Evolutionary conservation across 2,888 invertebrate species (phyloP).

Genomic region (Parelbella ahira): DNA sequence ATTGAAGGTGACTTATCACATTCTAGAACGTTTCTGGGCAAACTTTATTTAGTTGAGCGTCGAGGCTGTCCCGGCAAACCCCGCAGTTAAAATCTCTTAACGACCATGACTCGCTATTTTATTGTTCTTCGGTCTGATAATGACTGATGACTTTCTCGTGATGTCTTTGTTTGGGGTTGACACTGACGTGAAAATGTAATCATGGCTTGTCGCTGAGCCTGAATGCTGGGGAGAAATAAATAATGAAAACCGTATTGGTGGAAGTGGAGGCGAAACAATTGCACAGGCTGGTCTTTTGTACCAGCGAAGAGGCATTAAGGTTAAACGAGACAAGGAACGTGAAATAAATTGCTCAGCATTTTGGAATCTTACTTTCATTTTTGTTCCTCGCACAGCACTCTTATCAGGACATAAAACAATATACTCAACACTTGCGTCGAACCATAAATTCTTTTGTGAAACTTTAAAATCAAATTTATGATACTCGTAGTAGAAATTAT

Average conservation of each 20-base stretch:
- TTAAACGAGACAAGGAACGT: neutral
- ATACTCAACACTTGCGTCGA: no score
- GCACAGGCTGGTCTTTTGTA: slow-evolving; percentile 17
- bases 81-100: slow-evolving; percentile 64
- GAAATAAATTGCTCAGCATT: neutral
- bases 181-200: slow-evolving; percentile 74
- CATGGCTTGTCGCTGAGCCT: slow-evolving; percentile 43
- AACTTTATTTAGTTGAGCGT: slow-evolving; percentile 31
- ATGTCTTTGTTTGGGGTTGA: slow-evolving; percentile 71
- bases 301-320: slow-evolving; percentile 7
- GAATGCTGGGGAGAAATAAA: slow-evolving; percentile 33
- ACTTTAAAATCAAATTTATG: no score
- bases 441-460: no score
- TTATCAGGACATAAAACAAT: no score
- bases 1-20: slow-evolving; percentile 36
- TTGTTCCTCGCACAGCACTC: no score
- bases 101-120: slow-evolving; percentile 69
- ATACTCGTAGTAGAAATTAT: no score
- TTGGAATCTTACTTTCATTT: neutral
- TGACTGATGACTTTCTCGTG: slow-evolving; percentile 72
- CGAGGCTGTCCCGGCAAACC: slow-evolving; percentile 42
- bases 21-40: slow-evolving; percentile 45
- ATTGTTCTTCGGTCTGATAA: slow-evolving; percentile 73
- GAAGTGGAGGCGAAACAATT: slow-evolving; percentile 27
- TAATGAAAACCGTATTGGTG: slow-evolving; percentile 34